Evolutionary conservation across 2,113 vertebrate species (phyloP).

Genomic region (Labeo catla): DNA sequence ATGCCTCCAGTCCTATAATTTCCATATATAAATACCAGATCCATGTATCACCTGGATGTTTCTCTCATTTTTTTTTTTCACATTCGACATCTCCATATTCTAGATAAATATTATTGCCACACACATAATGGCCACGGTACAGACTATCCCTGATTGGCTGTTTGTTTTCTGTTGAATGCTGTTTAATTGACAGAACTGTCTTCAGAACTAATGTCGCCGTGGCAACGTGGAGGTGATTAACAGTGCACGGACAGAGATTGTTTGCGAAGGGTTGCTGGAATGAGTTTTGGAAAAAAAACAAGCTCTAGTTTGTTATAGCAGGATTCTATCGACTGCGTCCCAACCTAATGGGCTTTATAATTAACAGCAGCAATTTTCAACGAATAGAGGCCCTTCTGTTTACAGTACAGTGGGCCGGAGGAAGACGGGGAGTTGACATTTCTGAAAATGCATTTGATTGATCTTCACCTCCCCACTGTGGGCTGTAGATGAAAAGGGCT

Average conservation of each 20-base stretch:
- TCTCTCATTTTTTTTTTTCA: constrained; percentile 44
- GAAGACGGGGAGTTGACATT: constrained; percentile 70
- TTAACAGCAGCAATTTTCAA: constrained; percentile 67
- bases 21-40: constrained; percentile 1
- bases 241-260: constrained; percentile 4
- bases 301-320: constrained; percentile 59
- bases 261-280: constrained; percentile 56
- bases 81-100: constrained; percentile 32
- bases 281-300: constrained; percentile 60
- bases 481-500: constrained; percentile 58
- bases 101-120: constrained; percentile 57
- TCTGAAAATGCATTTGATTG: constrained; percentile 72
- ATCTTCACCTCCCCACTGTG: constrained; percentile 66
- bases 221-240: constrained; percentile 50
- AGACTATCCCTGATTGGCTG: constrained; percentile 29
- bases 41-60: neutral
- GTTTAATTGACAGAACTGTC: constrained; percentile 60
- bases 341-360: constrained; percentile 72
- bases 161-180: constrained; percentile 58
- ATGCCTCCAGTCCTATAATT: neutral
- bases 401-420: constrained; percentile 64
- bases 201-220: constrained; percentile 54
- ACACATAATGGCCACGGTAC: constrained; percentile 58
- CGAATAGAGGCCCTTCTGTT: constrained; percentile 53
- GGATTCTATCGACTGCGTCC: constrained; percentile 67